phyloP scores from a whole-genome alignment of 2,888 invertebrate species.

The Drosophila fungiperda region DNA sequence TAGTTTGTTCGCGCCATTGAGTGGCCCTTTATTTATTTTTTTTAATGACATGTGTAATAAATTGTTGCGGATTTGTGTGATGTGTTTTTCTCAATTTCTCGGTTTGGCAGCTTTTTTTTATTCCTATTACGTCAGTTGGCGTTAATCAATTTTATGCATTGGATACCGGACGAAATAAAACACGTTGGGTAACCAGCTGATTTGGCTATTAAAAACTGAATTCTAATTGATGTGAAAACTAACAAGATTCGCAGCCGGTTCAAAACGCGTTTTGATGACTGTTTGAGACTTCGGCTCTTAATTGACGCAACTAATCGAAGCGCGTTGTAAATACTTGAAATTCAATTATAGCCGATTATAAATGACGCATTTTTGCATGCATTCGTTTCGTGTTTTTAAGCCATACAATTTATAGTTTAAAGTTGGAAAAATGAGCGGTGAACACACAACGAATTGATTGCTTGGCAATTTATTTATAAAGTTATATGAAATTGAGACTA shows the following conservation, averaged over 20 bases:
- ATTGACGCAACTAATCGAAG: constrained; percentile 6
- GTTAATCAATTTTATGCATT: constrained; percentile 48
- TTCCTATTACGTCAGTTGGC: too few relatives aligned
- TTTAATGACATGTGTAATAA: constrained; percentile 45
- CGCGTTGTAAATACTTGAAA: background rate
- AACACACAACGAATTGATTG: constrained; percentile 9
- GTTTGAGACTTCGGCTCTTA: background rate
- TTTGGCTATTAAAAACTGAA: constrained; percentile 23
- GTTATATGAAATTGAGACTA: background rate
- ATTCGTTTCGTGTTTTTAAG: background rate
- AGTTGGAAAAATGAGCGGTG: background rate
- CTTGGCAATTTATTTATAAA: background rate
- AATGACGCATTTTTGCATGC: background rate
- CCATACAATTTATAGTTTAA: background rate
- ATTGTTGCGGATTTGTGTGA: constrained; percentile 44
- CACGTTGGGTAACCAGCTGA: constrained; percentile 7
- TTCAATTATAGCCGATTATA: background rate
- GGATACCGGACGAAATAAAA: constrained; percentile 25
- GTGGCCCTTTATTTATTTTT: constrained; percentile 11
- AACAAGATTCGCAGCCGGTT: constrained; percentile 18
- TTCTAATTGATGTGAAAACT: constrained; percentile 10
- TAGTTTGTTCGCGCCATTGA: constrained; percentile 35
- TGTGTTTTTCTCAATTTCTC: constrained; percentile 26
- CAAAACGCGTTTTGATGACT: constrained; percentile 28
- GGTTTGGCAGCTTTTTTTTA: constrained; percentile 18